These are phyloP conservation scores for Phenacoccus solenopsis DNA, from an alignment of 1,140 invertebrate genomes.

Conservation along the genomic window DNA sequence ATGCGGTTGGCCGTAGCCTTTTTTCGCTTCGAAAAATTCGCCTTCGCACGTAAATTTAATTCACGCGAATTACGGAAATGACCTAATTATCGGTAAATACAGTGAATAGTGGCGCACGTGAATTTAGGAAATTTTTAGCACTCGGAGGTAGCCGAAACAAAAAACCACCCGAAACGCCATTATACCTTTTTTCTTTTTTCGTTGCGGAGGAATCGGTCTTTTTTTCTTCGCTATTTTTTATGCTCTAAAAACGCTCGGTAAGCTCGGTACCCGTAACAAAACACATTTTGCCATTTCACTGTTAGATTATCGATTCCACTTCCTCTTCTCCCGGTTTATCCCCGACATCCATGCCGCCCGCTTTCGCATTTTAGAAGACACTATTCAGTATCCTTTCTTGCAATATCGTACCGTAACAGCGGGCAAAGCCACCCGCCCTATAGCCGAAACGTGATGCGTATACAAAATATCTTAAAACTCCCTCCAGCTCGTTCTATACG, in stretches of 20 bases:
- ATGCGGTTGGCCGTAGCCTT: too few relatives aligned
- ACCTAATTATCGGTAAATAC: neutral
- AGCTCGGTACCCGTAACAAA: constrained; percentile 11
- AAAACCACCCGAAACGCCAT: neutral
- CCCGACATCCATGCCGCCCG: neutral
- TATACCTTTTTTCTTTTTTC: neutral
- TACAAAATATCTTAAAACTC: constrained; percentile 17
- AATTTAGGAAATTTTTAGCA: too few relatives aligned
- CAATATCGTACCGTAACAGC: constrained; percentile 1
- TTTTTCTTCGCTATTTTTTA: neutral
- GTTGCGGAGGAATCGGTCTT: too few relatives aligned
- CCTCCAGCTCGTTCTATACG: neutral
- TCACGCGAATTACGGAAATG: constrained; percentile 1
- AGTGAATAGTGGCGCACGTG: neutral
- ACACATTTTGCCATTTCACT: constrained; percentile 14
- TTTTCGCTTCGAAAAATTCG: too few relatives aligned
- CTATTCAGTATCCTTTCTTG: constrained; percentile 8
- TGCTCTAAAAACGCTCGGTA: neutral
- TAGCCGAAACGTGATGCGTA: constrained; percentile 6
- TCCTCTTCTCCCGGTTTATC: neutral
- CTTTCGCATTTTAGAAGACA: constrained; percentile 10
- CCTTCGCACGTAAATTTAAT: neutral
- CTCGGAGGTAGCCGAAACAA: neutral
- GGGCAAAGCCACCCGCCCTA: neutral
- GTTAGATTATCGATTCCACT: constrained; percentile 17